Conservation (phyloP, 2,113 vertebrate genomes). For the Chaetorhynchus papuensis region DNA sequence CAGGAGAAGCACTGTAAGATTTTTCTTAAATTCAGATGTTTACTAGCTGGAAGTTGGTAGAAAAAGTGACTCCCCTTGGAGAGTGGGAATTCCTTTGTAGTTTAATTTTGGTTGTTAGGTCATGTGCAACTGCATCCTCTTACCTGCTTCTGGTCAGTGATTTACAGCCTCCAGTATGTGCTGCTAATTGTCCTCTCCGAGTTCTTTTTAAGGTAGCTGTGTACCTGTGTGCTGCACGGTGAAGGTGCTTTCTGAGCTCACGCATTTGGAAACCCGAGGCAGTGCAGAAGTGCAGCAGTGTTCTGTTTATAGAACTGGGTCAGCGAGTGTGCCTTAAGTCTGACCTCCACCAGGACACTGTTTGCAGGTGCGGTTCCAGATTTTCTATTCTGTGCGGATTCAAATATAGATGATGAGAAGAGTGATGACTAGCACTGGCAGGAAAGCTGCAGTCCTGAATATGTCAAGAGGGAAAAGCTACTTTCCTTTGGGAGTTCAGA, state of each 20-base stretch:
- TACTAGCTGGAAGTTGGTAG: background rate
- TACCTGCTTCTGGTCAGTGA: background rate
- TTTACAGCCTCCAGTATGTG: background rate
- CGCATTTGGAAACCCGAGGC: background rate
- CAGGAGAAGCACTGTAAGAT: background rate
- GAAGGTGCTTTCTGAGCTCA: background rate
- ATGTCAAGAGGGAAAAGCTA: background rate
- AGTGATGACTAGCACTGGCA: background rate
- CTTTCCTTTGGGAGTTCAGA: background rate
- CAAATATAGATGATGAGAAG: background rate
- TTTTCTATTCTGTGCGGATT: background rate
- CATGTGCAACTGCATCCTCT: background rate
- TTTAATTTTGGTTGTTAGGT: background rate
- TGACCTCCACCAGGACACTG: background rate
- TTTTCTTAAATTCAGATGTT: background rate
- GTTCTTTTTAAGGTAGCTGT: background rate
- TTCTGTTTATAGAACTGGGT: slow-evolving; percentile 50
- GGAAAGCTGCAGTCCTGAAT: background rate
- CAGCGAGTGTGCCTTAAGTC: background rate
- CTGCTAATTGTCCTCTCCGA: background rate
- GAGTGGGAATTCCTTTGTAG: background rate
- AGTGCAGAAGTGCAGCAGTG: background rate
- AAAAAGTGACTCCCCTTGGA: background rate
- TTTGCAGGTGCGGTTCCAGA: background rate
- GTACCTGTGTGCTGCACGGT: background rate